Conservation (phyloP, 2,888 invertebrate species). For the Apamea epomidion region DNA sequence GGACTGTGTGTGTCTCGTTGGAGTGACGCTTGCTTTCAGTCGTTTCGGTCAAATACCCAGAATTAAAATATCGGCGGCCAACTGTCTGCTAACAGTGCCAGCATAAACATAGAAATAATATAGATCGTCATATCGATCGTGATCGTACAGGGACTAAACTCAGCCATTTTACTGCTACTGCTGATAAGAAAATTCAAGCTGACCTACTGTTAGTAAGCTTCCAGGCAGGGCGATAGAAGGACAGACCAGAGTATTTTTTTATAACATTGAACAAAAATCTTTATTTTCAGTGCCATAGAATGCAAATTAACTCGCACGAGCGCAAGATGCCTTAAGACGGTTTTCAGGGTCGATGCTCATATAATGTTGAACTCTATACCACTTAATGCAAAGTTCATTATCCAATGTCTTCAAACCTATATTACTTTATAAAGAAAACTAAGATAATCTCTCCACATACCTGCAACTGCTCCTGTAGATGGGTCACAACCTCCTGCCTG, state of each 20-base stretch:
- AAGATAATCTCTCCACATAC: conserved; percentile 83
- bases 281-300: neutral
- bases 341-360: neutral
- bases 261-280: neutral
- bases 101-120: conserved; percentile 10
- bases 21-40: neutral
- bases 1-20: neutral
- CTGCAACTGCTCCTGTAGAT: conserved; percentile 94
- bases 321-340: neutral
- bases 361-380: neutral
- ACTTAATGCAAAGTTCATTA: neutral
- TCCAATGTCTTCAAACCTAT: neutral
- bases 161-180: no score
- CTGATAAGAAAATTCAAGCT: neutral
- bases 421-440: neutral
- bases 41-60: neutral
- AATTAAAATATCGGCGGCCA: conserved; percentile 33
- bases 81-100: conserved; percentile 42
- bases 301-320: neutral
- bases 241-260: neutral
- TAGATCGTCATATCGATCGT: neutral
- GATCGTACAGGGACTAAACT: neutral
- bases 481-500: conserved; percentile 92
- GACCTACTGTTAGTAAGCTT: neutral
- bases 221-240: no score